Evolutionary conservation across 2,113 vertebrate species (phyloP), one percentile per base, ranked within the genome.

Genomic region (Leiothrix lutea): DNA sequence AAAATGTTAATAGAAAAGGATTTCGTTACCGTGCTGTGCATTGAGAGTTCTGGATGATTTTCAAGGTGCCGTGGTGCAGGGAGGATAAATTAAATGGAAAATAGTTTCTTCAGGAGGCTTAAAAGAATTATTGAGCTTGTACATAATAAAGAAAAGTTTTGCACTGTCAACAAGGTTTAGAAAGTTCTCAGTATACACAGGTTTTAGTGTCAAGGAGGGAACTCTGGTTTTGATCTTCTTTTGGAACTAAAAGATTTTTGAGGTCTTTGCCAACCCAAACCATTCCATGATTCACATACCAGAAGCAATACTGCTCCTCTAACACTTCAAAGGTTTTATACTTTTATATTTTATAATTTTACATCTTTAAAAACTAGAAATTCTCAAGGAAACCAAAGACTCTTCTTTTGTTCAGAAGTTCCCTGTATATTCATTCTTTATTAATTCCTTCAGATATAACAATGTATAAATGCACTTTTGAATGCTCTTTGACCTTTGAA

Each of bases 1-100:
- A 93, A 95, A 95, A 95, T 90, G 85, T 92, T 96, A 97, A 95
- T 95, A 84, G 92, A 42, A 56, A 53, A 82, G 54, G 78, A 91
- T 86, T 85, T 87, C 35, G 73, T 81, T 82, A 58, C 82, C 80
- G 69, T 6, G 44, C 80, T 79, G 85, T 48, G 90, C 64, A 92
- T 86, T 79, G 82, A 92, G 88, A 88, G 51, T 47, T 95, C 75
- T 58, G 71, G 88, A 74, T 61, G 69, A n/a, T 88, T 88, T 92
- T 92, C 79, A 90, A 92, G 88, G 81, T 90, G 75, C 82, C 9
- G 48, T 23, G 20, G 38, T 67, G 60, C 69, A 67, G 64, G 69
- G 83, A 90, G 51, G 42, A 92, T 47, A 80, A 77, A 86, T 92
- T 74, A 90, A 92, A 95, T 26, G 45, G 3, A 24, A 61, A 73